Conservation (phyloP, 2,888 invertebrate species). For the Dasysyrphus albostriatus region DNA sequence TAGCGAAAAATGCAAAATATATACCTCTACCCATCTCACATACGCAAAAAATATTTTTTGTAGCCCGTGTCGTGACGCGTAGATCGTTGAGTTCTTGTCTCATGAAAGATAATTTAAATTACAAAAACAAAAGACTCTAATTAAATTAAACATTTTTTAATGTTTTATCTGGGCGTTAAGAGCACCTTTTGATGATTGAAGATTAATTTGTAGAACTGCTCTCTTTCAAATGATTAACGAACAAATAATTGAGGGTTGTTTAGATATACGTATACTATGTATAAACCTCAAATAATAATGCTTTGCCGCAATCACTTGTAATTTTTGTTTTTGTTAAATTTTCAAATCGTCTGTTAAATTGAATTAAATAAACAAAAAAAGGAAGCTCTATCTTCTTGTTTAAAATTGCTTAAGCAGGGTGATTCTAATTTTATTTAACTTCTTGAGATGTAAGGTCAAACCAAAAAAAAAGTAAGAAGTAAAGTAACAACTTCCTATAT, state of each 20-base stretch:
- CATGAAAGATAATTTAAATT: conserved; percentile 56
- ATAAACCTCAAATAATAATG: conserved; percentile 18
- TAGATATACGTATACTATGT: background rate
- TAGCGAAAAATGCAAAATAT: conserved; percentile 70
- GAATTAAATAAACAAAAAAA: conserved; percentile 50
- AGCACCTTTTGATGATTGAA: conserved; percentile 45
- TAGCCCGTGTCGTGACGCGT: background rate
- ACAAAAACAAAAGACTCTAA: conserved; percentile 48
- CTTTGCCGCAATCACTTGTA: background rate
- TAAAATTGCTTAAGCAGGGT: background rate
- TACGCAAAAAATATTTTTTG: background rate
- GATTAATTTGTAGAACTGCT: conserved; percentile 30
- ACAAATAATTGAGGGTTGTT: conserved; percentile 27
- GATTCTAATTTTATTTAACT: background rate
- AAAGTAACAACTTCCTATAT: no score
- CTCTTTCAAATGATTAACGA: conserved; percentile 15
- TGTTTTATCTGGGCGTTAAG: conserved; percentile 31
- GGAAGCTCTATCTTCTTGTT: background rate
- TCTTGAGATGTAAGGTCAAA: no score
- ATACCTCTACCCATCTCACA: conserved; percentile 26
- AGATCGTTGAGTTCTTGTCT: conserved; percentile 43
- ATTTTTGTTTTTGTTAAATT: conserved; percentile 4
- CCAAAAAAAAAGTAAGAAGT: no score
- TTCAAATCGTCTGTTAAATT: conserved; percentile 25
- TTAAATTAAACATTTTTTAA: conserved; percentile 48